Percentiles rank a stretch among this genome's conserved stretches.
phyloP scores from a whole-genome alignment of 2,113 vertebrate genomes.

The Stomatorhinus ivindoensis region DNA sequence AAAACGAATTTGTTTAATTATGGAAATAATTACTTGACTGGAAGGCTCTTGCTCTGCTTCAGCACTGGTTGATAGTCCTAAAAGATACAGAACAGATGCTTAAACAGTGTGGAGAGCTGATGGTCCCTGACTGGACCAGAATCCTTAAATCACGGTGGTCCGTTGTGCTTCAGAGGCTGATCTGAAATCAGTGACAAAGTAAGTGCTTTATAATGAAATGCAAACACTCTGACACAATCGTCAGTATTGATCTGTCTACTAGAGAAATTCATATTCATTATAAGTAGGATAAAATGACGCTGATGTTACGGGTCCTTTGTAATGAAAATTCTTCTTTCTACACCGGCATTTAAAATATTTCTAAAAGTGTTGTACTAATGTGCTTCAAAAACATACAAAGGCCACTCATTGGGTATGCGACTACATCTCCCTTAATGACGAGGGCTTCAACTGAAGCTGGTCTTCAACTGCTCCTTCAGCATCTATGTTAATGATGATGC shows the following conservation, averaged over 20 bases:
- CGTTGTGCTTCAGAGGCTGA: background rate
- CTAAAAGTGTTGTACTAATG: background rate
- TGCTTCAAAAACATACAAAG: background rate
- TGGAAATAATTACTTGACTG: background rate
- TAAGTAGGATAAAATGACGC: background rate
- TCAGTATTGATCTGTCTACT: background rate
- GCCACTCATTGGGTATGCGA: background rate
- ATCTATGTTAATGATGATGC: background rate
- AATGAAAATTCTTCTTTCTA: background rate
- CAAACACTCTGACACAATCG: background rate
- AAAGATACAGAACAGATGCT: background rate
- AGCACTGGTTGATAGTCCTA: background rate
- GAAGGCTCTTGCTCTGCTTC: background rate
- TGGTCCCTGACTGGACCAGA: background rate
- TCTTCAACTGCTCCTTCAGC: background rate
- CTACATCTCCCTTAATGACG: background rate
- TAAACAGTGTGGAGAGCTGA: background rate
- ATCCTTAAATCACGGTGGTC: background rate
- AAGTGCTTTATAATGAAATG: background rate
- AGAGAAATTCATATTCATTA: background rate
- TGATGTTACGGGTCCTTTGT: background rate
- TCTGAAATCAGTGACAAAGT: background rate
- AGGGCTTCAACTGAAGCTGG: background rate
- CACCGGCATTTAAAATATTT: background rate
- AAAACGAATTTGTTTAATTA: background rate